phyloP scores from a whole-genome alignment of 2,888 invertebrate genomes.

The Lasioglossum leucozonium region DNA sequence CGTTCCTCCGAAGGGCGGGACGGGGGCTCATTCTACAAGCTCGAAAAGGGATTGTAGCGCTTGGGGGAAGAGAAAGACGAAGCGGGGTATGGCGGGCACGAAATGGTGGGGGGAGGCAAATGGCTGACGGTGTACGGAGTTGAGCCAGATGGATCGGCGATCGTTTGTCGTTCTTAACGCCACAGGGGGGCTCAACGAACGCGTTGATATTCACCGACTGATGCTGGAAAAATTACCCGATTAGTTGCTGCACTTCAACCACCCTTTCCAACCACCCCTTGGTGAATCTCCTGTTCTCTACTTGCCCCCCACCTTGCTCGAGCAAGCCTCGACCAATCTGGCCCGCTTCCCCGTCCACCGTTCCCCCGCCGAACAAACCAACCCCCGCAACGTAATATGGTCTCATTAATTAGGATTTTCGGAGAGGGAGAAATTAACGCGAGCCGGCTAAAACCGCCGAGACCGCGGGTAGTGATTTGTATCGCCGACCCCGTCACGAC shows the following conservation, averaged over 20 bases:
- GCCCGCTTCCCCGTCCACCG: constrained; percentile 53
- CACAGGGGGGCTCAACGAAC: constrained; percentile 76
- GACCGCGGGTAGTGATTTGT: constrained; percentile 63
- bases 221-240: constrained; percentile 84
- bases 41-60: constrained; percentile 60
- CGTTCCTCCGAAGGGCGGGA: constrained; percentile 36
- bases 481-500: constrained; percentile 45
- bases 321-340: constrained; percentile 32
- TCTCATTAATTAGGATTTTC: constrained; percentile 80
- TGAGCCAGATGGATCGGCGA: constrained; percentile 84
- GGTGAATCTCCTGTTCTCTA: constrained; percentile 48
- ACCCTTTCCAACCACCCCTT: background rate
- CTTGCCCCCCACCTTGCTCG: background rate
- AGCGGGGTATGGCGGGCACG: constrained; percentile 30
- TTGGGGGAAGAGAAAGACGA: constrained; percentile 51
- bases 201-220: constrained; percentile 84
- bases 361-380: constrained; percentile 35
- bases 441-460: constrained; percentile 62
- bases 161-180: constrained; percentile 84
- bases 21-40: constrained; percentile 47
- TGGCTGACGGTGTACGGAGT: constrained; percentile 68
- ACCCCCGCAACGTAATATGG: constrained; percentile 68
- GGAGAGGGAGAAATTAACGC: constrained; percentile 67
- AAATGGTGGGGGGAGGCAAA: constrained; percentile 40
- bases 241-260: constrained; percentile 75